Evolutionary conservation across 2,797 vertebrate genomes (phyloP).

Genomic region (Peromyscus melanophrys): DNA sequence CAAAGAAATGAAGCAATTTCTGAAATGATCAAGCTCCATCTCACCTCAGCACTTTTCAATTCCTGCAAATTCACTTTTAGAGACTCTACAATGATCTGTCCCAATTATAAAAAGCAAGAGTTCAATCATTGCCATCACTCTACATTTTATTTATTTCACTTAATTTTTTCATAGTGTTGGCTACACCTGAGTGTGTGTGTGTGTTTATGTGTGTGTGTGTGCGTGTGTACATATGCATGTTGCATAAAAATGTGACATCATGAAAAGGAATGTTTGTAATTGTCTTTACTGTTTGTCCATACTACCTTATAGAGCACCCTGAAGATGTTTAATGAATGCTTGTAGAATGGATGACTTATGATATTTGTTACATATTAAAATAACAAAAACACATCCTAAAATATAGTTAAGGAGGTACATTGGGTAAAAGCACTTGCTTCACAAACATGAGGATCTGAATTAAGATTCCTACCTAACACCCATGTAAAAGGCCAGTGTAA

Average conservation of each 20-base stretch:
- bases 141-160: background rate
- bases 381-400: background rate
- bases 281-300: background rate
- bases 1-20: background rate
- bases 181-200: background rate
- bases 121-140: background rate
- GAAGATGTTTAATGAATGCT: background rate
- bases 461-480: background rate
- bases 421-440: background rate
- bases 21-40: background rate
- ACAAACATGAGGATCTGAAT: background rate
- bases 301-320: background rate
- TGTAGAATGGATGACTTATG: background rate
- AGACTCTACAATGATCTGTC: background rate
- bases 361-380: background rate
- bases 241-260: background rate
- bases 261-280: background rate
- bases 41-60: background rate
- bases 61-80: background rate
- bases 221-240: background rate
- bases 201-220: no score
- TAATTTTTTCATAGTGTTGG: background rate
- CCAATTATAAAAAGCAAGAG: background rate
- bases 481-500: background rate
- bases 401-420: background rate